These are phyloP conservation scores for Gallinago undulata DNA, from an alignment of 2,113 vertebrate species.

Conservation along the genomic window DNA sequence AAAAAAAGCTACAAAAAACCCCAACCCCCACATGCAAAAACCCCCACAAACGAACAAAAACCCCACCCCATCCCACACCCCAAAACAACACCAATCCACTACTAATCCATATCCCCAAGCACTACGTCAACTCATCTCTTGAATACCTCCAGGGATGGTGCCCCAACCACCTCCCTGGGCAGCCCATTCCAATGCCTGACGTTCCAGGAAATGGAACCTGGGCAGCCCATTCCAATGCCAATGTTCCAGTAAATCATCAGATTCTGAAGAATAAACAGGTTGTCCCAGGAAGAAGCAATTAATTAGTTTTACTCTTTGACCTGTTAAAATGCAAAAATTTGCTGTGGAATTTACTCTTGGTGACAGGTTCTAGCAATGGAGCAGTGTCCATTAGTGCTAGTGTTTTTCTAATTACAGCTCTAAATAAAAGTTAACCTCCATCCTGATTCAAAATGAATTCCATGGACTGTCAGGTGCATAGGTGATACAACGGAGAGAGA, in stretches of 20 bases:
- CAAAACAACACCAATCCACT: no score
- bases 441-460: conserved; percentile 11
- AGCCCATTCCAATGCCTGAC: no score
- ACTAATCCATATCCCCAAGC: no score
- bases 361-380: neutral
- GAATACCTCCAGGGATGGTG: no score
- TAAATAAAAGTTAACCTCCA: conserved; percentile 37
- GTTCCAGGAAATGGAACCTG: neutral
- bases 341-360: conserved; percentile 29
- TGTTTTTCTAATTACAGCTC: conserved; percentile 34
- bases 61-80: no score
- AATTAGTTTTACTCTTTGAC: conserved; percentile 3
- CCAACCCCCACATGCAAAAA: no score
- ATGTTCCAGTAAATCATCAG: neutral
- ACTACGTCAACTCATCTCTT: no score
- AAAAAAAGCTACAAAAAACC: no score
- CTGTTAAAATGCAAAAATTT: conserved; percentile 37
- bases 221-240: no score
- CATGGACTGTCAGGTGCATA: neutral
- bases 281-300: neutral
- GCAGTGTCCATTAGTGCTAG: conserved; percentile 2
- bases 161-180: no score
- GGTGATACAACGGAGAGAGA: neutral
- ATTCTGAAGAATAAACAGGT: neutral
- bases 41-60: no score